Conservation (phyloP, 2,888 invertebrate species). For the Metalampra italica region DNA sequence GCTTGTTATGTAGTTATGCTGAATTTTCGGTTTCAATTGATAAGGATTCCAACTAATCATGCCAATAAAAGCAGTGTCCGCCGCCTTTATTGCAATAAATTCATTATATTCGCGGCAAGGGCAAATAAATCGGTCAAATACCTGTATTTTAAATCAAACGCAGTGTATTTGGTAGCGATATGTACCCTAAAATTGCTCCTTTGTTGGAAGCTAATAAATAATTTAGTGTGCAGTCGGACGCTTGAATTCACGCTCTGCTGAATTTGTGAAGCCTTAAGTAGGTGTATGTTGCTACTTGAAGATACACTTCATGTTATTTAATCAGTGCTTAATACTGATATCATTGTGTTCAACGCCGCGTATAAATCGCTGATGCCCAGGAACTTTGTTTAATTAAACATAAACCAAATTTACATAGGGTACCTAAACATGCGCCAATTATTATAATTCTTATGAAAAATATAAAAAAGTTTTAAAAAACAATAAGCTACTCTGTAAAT, state of each 20-base stretch:
- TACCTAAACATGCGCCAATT: conserved; percentile 4
- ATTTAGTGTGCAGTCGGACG: conserved; percentile 39
- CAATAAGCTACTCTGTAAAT: conserved; percentile 3
- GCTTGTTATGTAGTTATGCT: conserved; percentile 37
- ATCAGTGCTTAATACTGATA: conserved; percentile 30
- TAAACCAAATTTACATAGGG: conserved; percentile 16
- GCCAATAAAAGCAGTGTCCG: conserved; percentile 37
- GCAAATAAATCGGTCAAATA: conserved; percentile 60
- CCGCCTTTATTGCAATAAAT: conserved; percentile 47
- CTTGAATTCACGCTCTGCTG: conserved; percentile 44
- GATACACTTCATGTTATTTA: conserved; percentile 33
- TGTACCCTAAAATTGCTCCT: conserved; percentile 46
- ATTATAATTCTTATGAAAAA: neutral
- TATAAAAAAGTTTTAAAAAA: neutral
- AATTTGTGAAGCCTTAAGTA: conserved; percentile 39
- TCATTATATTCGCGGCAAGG: conserved; percentile 45
- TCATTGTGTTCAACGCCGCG: conserved; percentile 32
- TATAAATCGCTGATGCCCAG: conserved; percentile 29
- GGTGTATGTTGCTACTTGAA: conserved; percentile 27
- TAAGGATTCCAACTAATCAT: conserved; percentile 45
- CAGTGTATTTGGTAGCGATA: conserved; percentile 48
- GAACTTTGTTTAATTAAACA: conserved; percentile 23
- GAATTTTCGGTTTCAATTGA: conserved; percentile 46
- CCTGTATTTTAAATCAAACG: conserved; percentile 64
- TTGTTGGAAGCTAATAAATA: conserved; percentile 60